phyloP scores from a whole-genome alignment of 2,888 invertebrate species.

The Ichneumoninae sp. region DNA sequence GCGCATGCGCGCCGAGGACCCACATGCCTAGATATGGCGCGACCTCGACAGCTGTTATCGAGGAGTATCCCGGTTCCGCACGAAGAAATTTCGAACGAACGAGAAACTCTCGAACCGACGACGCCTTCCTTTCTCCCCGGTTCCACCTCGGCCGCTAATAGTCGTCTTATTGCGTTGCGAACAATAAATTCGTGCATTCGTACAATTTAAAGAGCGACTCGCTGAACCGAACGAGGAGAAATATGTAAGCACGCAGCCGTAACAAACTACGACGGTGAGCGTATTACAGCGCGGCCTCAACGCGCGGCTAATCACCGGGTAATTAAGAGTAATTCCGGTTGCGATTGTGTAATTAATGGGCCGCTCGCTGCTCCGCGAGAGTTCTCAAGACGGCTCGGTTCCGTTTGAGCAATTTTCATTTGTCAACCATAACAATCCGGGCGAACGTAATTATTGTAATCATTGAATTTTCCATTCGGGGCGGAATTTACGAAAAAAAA shows the following conservation, averaged over 20 bases:
- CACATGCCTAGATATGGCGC: constrained; percentile 36
- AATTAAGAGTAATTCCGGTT: constrained; percentile 70
- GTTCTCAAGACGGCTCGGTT: constrained; percentile 40
- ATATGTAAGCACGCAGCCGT: constrained; percentile 58
- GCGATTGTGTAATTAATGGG: constrained; percentile 70
- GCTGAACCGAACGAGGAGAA: constrained; percentile 57
- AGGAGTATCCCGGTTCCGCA: constrained; percentile 35
- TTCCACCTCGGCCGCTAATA: constrained; percentile 6
- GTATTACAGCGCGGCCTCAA: constrained; percentile 52
- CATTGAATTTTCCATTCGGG: constrained; percentile 29
- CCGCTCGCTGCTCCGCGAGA: constrained; percentile 54
- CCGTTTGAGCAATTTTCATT: constrained; percentile 61
- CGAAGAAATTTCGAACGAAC: constrained; percentile 34
- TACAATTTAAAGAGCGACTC: constrained; percentile 55
- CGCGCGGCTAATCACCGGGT: constrained; percentile 64
- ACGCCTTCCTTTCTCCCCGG: constrained; percentile 35
- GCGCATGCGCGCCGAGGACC: constrained; percentile 5
- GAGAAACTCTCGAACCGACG: not conserved
- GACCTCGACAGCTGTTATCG: constrained; percentile 37
- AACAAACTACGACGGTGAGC: constrained; percentile 50
- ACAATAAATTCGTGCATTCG: constrained; percentile 27
- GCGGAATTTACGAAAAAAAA: not conserved
- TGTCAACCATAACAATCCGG: constrained; percentile 52
- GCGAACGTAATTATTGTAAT: constrained; percentile 38
- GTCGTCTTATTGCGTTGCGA: constrained; percentile 14